Evolutionary conservation across 2,113 vertebrate species (phyloP), one percentile per base, ranked within the genome.

Genomic region (Tenrec ecaudatus): DNA sequence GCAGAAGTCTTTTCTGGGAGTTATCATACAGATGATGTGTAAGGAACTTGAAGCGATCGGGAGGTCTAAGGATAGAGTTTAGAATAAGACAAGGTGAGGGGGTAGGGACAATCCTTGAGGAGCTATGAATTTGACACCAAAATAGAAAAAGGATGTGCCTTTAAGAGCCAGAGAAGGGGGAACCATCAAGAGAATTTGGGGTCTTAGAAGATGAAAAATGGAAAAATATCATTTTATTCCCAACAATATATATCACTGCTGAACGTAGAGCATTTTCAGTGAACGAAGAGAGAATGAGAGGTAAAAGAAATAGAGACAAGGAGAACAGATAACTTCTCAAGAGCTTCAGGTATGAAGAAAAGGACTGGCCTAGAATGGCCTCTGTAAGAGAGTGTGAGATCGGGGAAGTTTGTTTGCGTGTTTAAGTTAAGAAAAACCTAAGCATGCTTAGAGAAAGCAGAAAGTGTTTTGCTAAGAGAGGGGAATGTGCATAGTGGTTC

Each of bases 161-260:
- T 2, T 86, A 90, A 27, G 53, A 84, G 53, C 78, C 2, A 38
- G 47, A 94, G 25, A 60, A 88, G 87, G 60, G 80, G 2, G 84
- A 90, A 38, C n/a, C n/a, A 86, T 17, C 12, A 93, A 57, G 12
- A 81, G 36, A 77, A 68, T 62, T 33, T 60, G 29, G 25, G n/a
- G 2, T 47, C 60, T 66, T 25, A 23, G 20, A 66, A 76, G 33
- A 10, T 22, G 85, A 88, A 36, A 62, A 23, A 76, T 20, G 47
- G 66, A 90, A 69, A 66, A n/a, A n/a, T 33, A 27, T 29, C 4
- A 78, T 66, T 78, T 82, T 20, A 82, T 85, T 88, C 85, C 81
- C 76, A 91, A 93, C 86, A 89, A 29, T 3, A 6, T 20, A 85
- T 29, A 68, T 88, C 33, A 40, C 31, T 91, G 25, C 53, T 60